Conservation (phyloP, 2,888 invertebrate genomes). For the Cynaeus angustus region DNA sequence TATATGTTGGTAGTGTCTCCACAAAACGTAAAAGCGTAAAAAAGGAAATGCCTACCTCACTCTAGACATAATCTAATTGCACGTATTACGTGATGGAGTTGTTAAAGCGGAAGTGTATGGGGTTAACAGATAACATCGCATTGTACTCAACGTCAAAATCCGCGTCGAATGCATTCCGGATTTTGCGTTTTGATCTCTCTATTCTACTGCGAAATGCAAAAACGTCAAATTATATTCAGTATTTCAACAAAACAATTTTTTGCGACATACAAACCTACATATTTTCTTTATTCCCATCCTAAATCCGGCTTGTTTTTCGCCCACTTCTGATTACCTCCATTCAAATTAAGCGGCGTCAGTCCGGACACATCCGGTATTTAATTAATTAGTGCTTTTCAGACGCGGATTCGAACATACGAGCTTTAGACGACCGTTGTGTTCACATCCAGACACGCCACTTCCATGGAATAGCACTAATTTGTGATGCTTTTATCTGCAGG, state of each 20-base stretch:
- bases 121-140: slow-evolving; percentile 11
- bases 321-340: slow-evolving; percentile 22
- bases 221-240: background rate
- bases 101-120: slow-evolving; percentile 4
- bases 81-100: slow-evolving; percentile 9
- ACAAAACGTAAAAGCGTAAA: slow-evolving; percentile 17
- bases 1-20: slow-evolving; percentile 39
- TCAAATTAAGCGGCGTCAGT: slow-evolving; percentile 30
- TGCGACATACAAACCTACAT: background rate
- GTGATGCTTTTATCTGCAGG: slow-evolving; percentile 69
- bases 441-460: slow-evolving; percentile 54
- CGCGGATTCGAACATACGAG: slow-evolving; percentile 8
- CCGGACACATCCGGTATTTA: slow-evolving; percentile 43
- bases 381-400: slow-evolving; percentile 46
- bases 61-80: slow-evolving; percentile 22
- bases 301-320: slow-evolving; percentile 6
- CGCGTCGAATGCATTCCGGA: slow-evolving; percentile 4
- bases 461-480: slow-evolving; percentile 65
- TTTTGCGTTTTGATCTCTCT: background rate
- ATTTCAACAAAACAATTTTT: slow-evolving; percentile 4
- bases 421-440: slow-evolving; percentile 17
- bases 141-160: slow-evolving; percentile 17
- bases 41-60: slow-evolving; percentile 4
- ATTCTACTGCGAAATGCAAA: slow-evolving; percentile 4
- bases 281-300: background rate